Evolutionary conservation across 2,888 invertebrate genomes (phyloP).

Genomic region (Alsophila aescularia): DNA sequence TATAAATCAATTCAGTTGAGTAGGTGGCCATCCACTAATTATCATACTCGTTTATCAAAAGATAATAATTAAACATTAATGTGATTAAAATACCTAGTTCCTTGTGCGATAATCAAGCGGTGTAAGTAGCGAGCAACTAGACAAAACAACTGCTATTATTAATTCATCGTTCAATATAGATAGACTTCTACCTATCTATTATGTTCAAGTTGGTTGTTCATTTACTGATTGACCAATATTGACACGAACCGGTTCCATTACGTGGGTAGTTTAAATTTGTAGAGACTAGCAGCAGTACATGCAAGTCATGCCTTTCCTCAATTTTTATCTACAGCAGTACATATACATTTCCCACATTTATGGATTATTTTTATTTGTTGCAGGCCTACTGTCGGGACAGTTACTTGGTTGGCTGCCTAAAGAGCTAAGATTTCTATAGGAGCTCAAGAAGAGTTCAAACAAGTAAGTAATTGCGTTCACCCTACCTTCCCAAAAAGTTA

Average conservation of each 20-base stretch:
- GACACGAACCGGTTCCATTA: background rate
- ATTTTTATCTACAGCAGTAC: too few relatives aligned
- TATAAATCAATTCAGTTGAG: background rate
- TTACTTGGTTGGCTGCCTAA: constrained; percentile 75
- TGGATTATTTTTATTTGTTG: constrained; percentile 53
- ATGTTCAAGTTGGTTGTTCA: background rate
- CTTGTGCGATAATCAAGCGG: background rate
- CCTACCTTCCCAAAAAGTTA: constrained; percentile 38
- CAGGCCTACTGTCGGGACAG: constrained; percentile 74
- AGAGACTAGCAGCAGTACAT: background rate
- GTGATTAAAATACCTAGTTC: constrained; percentile 4
- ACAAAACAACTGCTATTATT: background rate
- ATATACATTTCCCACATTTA: background rate
- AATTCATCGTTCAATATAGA: too few relatives aligned
- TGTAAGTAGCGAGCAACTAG: background rate
- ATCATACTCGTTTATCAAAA: constrained; percentile 8
- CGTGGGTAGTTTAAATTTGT: background rate
- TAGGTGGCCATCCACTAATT: constrained; percentile 10
- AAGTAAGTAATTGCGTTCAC: constrained; percentile 74
- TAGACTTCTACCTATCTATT: too few relatives aligned
- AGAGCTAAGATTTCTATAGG: constrained; percentile 79
- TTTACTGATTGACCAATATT: constrained; percentile 1
- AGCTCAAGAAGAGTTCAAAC: constrained; percentile 80
- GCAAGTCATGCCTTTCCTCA: too few relatives aligned
- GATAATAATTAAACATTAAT: constrained; percentile 6